These are phyloP conservation scores for Megaustenia siamemsis DNA, from an alignment of 2,888 invertebrate genomes.

Conservation along the genomic window DNA sequence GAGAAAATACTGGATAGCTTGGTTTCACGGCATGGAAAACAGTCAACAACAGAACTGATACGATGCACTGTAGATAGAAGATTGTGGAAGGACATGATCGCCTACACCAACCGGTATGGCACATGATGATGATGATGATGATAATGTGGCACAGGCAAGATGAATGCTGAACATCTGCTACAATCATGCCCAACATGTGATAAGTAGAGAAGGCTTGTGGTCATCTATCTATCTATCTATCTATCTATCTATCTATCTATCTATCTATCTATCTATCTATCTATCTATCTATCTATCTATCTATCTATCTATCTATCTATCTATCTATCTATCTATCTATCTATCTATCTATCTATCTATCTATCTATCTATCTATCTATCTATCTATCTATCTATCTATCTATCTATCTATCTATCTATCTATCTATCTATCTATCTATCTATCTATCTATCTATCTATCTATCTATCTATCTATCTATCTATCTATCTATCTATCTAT, in stretches of 20 bases:
- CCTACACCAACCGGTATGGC: too few species aligned
- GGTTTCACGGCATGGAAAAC: too few species aligned
- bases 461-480: neutral
- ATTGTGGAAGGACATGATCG: too few species aligned
- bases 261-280: slow-evolving; percentile 22
- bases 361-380: slow-evolving; percentile 8
- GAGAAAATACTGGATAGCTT: too few species aligned
- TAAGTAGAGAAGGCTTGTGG: too few species aligned
- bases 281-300: slow-evolving; percentile 15
- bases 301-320: slow-evolving; percentile 13
- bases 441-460: neutral
- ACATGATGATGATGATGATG: too few species aligned
- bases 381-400: slow-evolving; percentile 14
- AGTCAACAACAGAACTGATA: too few species aligned
- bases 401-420: slow-evolving; percentile 15
- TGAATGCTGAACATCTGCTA: too few species aligned
- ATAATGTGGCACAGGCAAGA: too few species aligned
- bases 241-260: slow-evolving; percentile 31
- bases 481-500: slow-evolving; percentile 25
- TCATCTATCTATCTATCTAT: slow-evolving; percentile 26
- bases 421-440: slow-evolving; percentile 10
- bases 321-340: slow-evolving; percentile 3
- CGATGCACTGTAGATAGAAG: too few species aligned
- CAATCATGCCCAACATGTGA: too few species aligned
- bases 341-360: neutral